Conservation (phyloP, 2,888 invertebrate species). For the Epistrophe eligans region DNA sequence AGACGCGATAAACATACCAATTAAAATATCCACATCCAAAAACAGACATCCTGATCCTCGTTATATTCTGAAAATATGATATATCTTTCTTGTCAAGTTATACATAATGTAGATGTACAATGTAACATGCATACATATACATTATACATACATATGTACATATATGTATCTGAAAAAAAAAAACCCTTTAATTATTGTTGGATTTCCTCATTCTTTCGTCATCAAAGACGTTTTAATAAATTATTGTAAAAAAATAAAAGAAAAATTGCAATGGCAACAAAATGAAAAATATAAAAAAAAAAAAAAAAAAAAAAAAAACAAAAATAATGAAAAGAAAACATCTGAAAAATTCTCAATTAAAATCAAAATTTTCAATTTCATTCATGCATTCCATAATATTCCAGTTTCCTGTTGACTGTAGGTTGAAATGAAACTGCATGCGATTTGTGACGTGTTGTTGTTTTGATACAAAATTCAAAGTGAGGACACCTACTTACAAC, state of each 20-base stretch:
- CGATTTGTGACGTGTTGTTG: slow-evolving; percentile 6
- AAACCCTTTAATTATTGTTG: slow-evolving; percentile 53
- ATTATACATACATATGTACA: too few species aligned
- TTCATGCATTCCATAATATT: slow-evolving; percentile 68
- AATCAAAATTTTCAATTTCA: slow-evolving; percentile 74
- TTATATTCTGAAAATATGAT: neutral
- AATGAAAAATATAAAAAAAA: neutral
- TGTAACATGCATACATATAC: neutral
- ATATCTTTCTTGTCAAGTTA: neutral
- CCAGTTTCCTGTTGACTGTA: slow-evolving; percentile 69
- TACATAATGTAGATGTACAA: too few species aligned
- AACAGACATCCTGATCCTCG: slow-evolving; percentile 33
- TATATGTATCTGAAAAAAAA: slow-evolving; percentile 1
- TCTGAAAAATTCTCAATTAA: slow-evolving; percentile 67
- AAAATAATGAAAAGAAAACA: slow-evolving; percentile 1
- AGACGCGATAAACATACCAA: slow-evolving; percentile 36
- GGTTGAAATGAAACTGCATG: slow-evolving; percentile 19
- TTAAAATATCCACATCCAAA: slow-evolving; percentile 34
- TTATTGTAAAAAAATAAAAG: slow-evolving; percentile 15
- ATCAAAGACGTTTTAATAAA: slow-evolving; percentile 55
- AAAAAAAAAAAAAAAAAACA: slow-evolving; percentile 15
- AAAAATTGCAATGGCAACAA: slow-evolving; percentile 1
- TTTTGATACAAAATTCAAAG: neutral
- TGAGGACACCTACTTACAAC: slow-evolving; percentile 48
- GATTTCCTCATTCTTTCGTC: slow-evolving; percentile 69